Evolutionary conservation across 1,140 invertebrate genomes (phyloP), one percentile per base, ranked within the genome.

Genomic region (Helicoverpa zea): DNA sequence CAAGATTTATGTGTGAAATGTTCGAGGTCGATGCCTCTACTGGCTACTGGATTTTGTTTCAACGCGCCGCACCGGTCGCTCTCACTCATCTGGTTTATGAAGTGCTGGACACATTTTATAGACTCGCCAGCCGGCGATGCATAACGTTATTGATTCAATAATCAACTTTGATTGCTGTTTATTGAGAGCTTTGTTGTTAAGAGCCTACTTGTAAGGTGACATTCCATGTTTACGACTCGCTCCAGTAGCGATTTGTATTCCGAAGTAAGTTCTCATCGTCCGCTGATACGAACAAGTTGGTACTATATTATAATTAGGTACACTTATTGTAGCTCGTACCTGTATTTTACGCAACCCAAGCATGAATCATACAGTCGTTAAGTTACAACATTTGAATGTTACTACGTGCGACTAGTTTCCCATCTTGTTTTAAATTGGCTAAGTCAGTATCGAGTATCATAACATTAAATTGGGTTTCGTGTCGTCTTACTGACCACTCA

Each of bases 1-100:
- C 83, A 84, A 86, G 84, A 88, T 87, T 88, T 88, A 90, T 89
- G 87, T 90, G 87, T 81, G 88, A 88, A 88, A 86, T 83, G 76
- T 74, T 82, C 82, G 85, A 87, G 86, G 89, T 88, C 90, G 85
- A 87, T 85, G 85, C 81, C 88, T 88, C 61, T 68, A 51, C 76
- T 51, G 51, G 75, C 79, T 80, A 82, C 81, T 59, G 83, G 75
- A 80, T 43, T 82, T 75, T 58, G 72, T 80, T 76, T 49, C 47
- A 78, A 35, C 61, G 47, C 30, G 30, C 35, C 18, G 51, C 68
- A 54, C 68, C 47, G 49, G 68, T 30, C 74, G 70, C 73, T 75
- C 73, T 66, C 75, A 51, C 66, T 75, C 79, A 74, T 79, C 64
- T 73, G 58, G 75, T 75, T 74, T 80, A 80, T 74, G 70, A 80